Evolutionary conservation across 2,888 invertebrate species (phyloP), one percentile per base, ranked within the genome.

Genomic region (Diaphora mendica): DNA sequence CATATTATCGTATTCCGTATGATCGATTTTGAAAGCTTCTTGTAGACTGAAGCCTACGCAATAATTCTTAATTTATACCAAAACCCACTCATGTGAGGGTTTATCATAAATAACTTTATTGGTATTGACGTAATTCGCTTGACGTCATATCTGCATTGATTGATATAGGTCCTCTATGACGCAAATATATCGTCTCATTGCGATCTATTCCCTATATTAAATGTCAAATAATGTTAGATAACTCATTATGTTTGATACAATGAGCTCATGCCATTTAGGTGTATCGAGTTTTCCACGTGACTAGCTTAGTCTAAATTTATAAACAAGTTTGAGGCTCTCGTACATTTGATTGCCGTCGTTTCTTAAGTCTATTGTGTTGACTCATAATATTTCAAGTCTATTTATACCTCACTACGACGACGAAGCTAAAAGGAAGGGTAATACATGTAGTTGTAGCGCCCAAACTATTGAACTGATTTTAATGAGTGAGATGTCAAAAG

Each of bases 111-210:
- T 72, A 72, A 73, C 71, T 35, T 71, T 26, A 75, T 75, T 67
- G 72, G 33, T 68, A 17, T n/a, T 51, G 75, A 76, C 75, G 69
- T 71, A 44, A 42, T 70, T 51, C 17, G 35, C 64, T 66, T 77
- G 79, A 81, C 85, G 81, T 64, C 73, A 79, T 62, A 73, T 62
- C 68, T 74, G 72, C 76, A 79, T 65, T 42, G 42, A 64, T 23
- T 65, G 51, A 55, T 68, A 35, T 76, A 81, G 75, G 71, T 75
- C 64, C 51, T 64, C 33, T 77, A 74, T 82, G 78, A 80, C 84
- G 79, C 62, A 78, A 75, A 23, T n/a, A 33, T 51, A 62, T 33
- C 39, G 70, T 75, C n/a, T 17, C 42, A n/a, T 48, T 35, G 71
- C 55, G 65, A 78, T 78, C 72, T 81, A 30, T 82, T 62, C 67